Evolutionary conservation across 2,113 vertebrate genomes (phyloP), one percentile per base, ranked within the genome.

Genomic region (Callaeas wilsoni): DNA sequence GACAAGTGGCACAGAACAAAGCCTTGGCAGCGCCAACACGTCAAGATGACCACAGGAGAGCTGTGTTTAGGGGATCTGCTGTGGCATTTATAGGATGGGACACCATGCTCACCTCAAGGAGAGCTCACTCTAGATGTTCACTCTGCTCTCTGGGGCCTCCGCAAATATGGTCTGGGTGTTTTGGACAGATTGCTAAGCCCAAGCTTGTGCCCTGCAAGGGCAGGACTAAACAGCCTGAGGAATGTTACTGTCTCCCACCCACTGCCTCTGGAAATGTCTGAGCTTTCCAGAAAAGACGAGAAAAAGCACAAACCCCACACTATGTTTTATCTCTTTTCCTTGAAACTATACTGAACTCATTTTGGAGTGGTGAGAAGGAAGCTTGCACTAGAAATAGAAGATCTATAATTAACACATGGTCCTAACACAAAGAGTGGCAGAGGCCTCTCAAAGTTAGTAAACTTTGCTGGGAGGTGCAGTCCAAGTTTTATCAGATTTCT

Each of bases 401-500:
- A 25, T 86, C 90, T 95, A 60, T 88, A 83, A 87, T 95, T 91
- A 92, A 86, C 82, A 80, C 53, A 52, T 37, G 16, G 23, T 59
- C 44, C 4, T 56, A 56, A 70, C 39, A 77, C n/a, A 80, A 81
- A 86, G n/a, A 92, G 84, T 46, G 2, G 0, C 42, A 71, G 15
- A 62, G 63, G 49, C 39, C 53, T 39, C 80, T 86, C 42, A 74
- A 84, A 93, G 22, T 74, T 81, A 79, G 64, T 74, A 70, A 86
- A 64, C 46, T 95, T 88, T 85, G 21, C 70, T 82, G 73, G 62
- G 62, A 96, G 83, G 65, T 47, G 39, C 90, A 87, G 93, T 89
- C 70, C 91, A 90, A 41, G 26, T 42, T 89, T 87, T 96, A 89
- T 89, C 77, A 89, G 74, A 79, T 91, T 88, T 93, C 46, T 85